phyloP scores from a whole-genome alignment of 2,113 vertebrate genomes.

The Phaetusa simplex region DNA sequence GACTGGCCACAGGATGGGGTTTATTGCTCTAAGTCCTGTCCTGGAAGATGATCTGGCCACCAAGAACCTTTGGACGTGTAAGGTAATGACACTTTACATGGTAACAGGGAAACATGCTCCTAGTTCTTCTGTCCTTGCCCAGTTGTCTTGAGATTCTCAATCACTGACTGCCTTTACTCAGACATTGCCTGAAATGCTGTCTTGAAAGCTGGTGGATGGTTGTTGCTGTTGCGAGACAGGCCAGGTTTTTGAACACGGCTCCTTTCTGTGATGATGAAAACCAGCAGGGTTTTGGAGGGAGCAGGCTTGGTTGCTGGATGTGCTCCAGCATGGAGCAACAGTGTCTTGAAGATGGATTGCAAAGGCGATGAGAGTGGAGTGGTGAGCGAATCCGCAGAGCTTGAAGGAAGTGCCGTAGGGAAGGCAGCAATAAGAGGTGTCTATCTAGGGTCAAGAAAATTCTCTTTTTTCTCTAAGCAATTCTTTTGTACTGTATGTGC shows the following conservation, averaged over 20 bases:
- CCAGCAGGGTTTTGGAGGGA: not conserved
- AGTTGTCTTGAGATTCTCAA: not conserved
- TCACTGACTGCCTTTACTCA: not conserved
- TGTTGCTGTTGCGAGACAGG: not conserved
- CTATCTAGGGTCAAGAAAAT: not conserved
- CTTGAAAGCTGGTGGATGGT: not conserved
- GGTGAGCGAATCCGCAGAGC: not conserved
- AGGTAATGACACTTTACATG: not conserved
- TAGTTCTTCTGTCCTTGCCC: not conserved
- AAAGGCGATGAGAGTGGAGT: not conserved
- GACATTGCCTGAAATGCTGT: not conserved
- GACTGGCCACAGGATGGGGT: not conserved
- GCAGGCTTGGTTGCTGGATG: not conserved
- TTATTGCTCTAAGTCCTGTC: not conserved
- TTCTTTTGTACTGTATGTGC: not conserved
- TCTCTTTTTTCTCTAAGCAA: not conserved
- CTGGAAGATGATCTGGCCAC: not conserved
- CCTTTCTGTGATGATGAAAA: not conserved
- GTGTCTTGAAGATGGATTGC: not conserved
- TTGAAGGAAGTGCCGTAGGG: rapidly evolving
- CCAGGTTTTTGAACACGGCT: not conserved
- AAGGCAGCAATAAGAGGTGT: not conserved
- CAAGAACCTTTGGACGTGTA: not conserved
- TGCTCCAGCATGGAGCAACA: not conserved
- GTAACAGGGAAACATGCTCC: not conserved